These are phyloP conservation scores for Propithecus coquereli DNA, from an alignment of 2,113 vertebrate genomes.

Conservation along the genomic window DNA sequence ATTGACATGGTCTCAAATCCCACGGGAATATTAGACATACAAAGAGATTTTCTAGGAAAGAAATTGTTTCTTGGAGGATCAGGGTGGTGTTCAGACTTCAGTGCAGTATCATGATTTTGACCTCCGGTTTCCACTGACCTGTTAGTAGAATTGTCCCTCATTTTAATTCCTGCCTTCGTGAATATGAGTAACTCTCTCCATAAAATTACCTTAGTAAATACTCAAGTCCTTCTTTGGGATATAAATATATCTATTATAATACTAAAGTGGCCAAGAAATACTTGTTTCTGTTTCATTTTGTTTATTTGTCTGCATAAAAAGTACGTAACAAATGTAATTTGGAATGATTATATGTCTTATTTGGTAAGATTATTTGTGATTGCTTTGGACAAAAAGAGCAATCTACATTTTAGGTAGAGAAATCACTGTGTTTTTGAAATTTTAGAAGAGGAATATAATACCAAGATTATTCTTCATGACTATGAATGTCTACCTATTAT, in stretches of 20 bases:
- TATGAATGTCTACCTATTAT: background rate
- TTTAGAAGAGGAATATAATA: conserved; percentile 25
- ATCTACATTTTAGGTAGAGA: background rate
- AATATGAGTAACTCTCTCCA: background rate
- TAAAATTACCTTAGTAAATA: background rate
- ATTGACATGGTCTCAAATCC: no score
- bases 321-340: background rate
- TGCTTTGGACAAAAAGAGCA: background rate
- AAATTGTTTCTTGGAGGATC: background rate
- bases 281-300: background rate
- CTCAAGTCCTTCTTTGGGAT: background rate
- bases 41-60: background rate
- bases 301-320: background rate
- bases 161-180: background rate
- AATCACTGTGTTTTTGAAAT: conserved; percentile 12
- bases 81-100: background rate
- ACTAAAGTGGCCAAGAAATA: background rate
- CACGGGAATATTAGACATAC: background rate
- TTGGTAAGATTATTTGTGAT: background rate
- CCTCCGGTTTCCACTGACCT: background rate
- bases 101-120: background rate
- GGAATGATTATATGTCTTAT: background rate
- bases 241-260: background rate
- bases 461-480: conserved; percentile 11
- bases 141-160: background rate